Base-by-base conservation (phyloP, 2,888 invertebrate genomes). In the Noctua janthe region DNA sequence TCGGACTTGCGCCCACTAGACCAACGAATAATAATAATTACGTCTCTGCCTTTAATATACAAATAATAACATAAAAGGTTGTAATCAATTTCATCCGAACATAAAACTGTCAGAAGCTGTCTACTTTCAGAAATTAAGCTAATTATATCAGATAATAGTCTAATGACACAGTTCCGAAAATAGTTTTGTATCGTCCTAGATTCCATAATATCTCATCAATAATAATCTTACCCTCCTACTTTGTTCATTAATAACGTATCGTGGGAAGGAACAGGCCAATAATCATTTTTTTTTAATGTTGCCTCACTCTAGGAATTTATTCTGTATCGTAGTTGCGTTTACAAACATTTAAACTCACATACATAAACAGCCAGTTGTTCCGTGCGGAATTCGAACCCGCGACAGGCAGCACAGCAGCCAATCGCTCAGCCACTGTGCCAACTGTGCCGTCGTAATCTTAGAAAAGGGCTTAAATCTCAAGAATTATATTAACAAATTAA, bases 191-290 rank as follows among this genome's bases (percentile, higher is more conserved):
- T 54, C 47, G 85, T 56, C 59, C 82, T 62, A 82, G 59, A 69
- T 82, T 79, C 67, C 29, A 54, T 84, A 54, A 69, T 54, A 39
- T 39, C 51, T 85, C 82, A 82, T 82, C 23, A 72, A 82, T 80
- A 69, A 67, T 85, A 62, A 85, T 72, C 43, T 35, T 59, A 20
- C 23, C 59, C 47, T 54, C 0, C 17, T 20, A 43, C 15, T n/a
- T n/a, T 59, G 20, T 59, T 78, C 51, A 71, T 81, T 83, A 64
- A 81, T n/a, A 64, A 81, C 43, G 56, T 43, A 78, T 35, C 77
- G 23, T 49, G 29, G 51, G 11, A 23, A 51, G 83, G 43, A 17
- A 77, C 39, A 39, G n/a, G 8, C 13, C 35, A 59, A 23, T 51
- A 43, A 67, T 20, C 20, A 35, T 1, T 62, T 62, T 35, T 17